phyloP scores from a whole-genome alignment of 2,888 invertebrate species.

The Phasia obesa region DNA sequence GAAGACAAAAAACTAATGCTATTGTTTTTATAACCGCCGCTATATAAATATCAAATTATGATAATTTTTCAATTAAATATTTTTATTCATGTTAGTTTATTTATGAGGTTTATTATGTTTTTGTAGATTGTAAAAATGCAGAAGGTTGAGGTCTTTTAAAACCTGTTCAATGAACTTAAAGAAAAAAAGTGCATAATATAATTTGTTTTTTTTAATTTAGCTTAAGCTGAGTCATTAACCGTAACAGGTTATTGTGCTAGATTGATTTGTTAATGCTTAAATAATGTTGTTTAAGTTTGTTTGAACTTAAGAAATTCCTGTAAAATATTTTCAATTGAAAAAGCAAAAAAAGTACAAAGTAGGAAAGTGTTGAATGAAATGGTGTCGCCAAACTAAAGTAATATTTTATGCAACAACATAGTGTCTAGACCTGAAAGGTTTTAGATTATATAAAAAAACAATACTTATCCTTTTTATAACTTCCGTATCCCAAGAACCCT shows the following conservation, averaged over 20 bases:
- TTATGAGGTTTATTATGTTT: slow-evolving; percentile 4
- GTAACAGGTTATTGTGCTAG: slow-evolving; percentile 56
- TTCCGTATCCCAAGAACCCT: too few relatives aligned
- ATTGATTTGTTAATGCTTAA: not conserved
- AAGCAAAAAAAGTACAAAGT: not conserved
- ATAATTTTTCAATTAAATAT: slow-evolving; percentile 10
- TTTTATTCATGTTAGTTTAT: slow-evolving; percentile 27
- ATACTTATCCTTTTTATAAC: too few relatives aligned
- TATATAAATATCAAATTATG: slow-evolving; percentile 27
- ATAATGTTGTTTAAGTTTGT: not conserved
- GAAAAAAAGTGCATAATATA: not conserved
- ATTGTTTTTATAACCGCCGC: slow-evolving; percentile 19
- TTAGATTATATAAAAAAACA: too few relatives aligned
- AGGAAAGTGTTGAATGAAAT: not conserved
- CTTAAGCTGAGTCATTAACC: slow-evolving; percentile 31
- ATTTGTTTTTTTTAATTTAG: not conserved
- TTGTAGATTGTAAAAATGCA: slow-evolving; percentile 22
- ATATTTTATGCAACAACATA: too few relatives aligned
- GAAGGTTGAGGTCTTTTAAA: slow-evolving; percentile 55
- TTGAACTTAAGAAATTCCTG: not conserved
- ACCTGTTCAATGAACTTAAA: slow-evolving; percentile 53
- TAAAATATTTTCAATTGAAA: not conserved
- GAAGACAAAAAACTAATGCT: slow-evolving; percentile 3
- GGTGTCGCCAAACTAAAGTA: not conserved
- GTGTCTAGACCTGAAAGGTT: too few relatives aligned